Evolutionary conservation across 2,113 vertebrate genomes (phyloP).

Genomic region (Aegotheles bennettii): DNA sequence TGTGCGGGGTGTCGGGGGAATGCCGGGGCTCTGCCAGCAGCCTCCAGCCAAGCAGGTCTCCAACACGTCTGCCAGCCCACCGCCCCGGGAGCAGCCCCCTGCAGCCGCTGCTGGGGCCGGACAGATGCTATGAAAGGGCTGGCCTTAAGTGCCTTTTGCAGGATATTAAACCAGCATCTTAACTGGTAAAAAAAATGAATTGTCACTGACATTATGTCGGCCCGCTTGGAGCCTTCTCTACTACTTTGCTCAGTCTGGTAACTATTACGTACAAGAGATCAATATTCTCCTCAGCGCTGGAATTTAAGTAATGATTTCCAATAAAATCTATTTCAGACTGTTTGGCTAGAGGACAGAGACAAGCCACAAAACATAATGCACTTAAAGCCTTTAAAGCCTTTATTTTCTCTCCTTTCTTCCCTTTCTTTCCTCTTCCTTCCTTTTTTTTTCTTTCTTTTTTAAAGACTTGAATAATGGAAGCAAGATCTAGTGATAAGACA

Average conservation of each 20-base stretch:
- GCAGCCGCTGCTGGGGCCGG: not conserved
- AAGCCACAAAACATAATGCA: slow-evolving; percentile 66
- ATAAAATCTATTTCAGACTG: slow-evolving; percentile 76
- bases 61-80: slow-evolving; percentile 31
- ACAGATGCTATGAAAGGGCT: slow-evolving; percentile 74
- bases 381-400: slow-evolving; percentile 59
- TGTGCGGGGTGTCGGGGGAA: slow-evolving; percentile 36
- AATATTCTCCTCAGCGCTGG: slow-evolving; percentile 67
- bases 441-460: not conserved
- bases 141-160: slow-evolving; percentile 78
- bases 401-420: not conserved
- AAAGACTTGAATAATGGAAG: slow-evolving; percentile 74
- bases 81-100: slow-evolving; percentile 58
- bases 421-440: not conserved
- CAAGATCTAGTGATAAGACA: slow-evolving; percentile 78
- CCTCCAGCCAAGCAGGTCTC: slow-evolving; percentile 32
- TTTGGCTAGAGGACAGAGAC: slow-evolving; percentile 69
- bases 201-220: slow-evolving; percentile 76
- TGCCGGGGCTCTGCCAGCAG: slow-evolving; percentile 38
- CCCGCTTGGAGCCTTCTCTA: slow-evolving; percentile 64
- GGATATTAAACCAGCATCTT: slow-evolving; percentile 80
- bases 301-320: slow-evolving; percentile 83
- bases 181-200: slow-evolving; percentile 77
- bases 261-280: slow-evolving; percentile 73
- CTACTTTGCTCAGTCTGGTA: slow-evolving; percentile 76